phyloP scores from a whole-genome alignment of 2,113 vertebrate species.

The Pollimyrus isidori region DNA sequence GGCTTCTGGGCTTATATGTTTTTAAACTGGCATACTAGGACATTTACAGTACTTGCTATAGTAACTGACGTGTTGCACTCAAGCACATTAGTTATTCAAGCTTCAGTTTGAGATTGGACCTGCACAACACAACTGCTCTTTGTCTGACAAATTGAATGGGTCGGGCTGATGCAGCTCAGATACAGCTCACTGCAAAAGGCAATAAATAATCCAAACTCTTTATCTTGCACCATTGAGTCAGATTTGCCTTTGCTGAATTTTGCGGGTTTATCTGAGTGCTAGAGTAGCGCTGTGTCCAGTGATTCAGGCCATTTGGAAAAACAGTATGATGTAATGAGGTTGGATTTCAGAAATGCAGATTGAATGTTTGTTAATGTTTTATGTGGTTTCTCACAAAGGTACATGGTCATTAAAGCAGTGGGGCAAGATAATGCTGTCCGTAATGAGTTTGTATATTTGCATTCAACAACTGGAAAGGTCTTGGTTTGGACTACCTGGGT shows the following conservation, averaged over 20 bases:
- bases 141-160: slow-evolving; percentile 30
- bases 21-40: background rate
- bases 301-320: background rate
- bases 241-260: background rate
- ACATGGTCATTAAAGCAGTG: slow-evolving; percentile 11
- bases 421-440: slow-evolving; percentile 20
- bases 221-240: background rate
- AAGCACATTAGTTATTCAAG: slow-evolving; percentile 66
- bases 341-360: background rate
- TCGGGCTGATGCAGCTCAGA: slow-evolving; percentile 29
- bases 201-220: slow-evolving; percentile 12
- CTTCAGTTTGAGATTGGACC: slow-evolving; percentile 14
- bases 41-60: slow-evolving; percentile 14
- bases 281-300: background rate
- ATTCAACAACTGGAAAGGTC: slow-evolving; percentile 28
- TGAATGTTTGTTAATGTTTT: background rate
- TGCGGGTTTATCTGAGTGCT: background rate
- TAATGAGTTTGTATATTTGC: slow-evolving; percentile 3
- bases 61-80: slow-evolving; percentile 69
- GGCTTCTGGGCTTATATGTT: background rate
- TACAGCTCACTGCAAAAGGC: slow-evolving; percentile 32
- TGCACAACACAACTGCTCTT: slow-evolving; percentile 28
- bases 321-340: background rate
- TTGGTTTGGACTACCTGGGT: slow-evolving; percentile 35
- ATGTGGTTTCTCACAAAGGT: background rate